Evolutionary conservation across 2,888 invertebrate species (phyloP).

Genomic region (Noctua janthina): DNA sequence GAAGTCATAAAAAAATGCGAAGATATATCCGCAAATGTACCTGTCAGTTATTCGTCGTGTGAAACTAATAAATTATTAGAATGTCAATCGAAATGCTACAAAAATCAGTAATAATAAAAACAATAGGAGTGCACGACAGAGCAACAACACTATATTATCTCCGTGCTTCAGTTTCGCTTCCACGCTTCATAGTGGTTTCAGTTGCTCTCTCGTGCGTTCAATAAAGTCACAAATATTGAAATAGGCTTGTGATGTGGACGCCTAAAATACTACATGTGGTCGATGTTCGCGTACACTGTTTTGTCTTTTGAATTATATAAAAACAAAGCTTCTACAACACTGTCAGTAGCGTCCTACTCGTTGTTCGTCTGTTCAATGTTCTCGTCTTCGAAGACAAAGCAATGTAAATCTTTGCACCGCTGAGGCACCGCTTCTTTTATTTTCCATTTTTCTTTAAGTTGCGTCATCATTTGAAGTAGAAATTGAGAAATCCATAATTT

Average conservation of each 20-base stretch:
- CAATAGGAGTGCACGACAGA: slow-evolving; percentile 57
- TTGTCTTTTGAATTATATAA: slow-evolving; percentile 74
- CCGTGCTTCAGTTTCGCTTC: slow-evolving; percentile 69
- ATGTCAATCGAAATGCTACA: not conserved
- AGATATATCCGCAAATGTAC: not conserved
- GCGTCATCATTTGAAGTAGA: slow-evolving; percentile 81
- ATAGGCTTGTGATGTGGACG: slow-evolving; percentile 77
- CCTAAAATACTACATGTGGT: slow-evolving; percentile 78
- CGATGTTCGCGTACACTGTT: slow-evolving; percentile 85
- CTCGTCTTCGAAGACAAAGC: slow-evolving; percentile 76
- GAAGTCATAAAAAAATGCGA: not conserved
- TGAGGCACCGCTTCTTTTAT: slow-evolving; percentile 84
- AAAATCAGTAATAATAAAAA: not conserved
- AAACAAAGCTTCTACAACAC: not conserved
- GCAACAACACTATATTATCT: slow-evolving; percentile 62
- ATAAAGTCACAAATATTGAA: not conserved
- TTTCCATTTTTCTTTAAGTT: slow-evolving; percentile 80
- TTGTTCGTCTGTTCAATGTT: slow-evolving; percentile 18
- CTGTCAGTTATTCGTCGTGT: not conserved
- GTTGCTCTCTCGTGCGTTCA: slow-evolving; percentile 67
- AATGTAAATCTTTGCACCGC: slow-evolving; percentile 82
- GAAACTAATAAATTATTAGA: not conserved
- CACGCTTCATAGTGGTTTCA: slow-evolving; percentile 69
- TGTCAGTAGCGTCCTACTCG: slow-evolving; percentile 8
- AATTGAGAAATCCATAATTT: slow-evolving; percentile 64